A percentile compares a stretch with the other conserved stretches of the same genome.
These are phyloP conservation scores for Oscheius myriophilus DNA, from an alignment of 2,888 invertebrate species.

Conservation along the genomic window DNA sequence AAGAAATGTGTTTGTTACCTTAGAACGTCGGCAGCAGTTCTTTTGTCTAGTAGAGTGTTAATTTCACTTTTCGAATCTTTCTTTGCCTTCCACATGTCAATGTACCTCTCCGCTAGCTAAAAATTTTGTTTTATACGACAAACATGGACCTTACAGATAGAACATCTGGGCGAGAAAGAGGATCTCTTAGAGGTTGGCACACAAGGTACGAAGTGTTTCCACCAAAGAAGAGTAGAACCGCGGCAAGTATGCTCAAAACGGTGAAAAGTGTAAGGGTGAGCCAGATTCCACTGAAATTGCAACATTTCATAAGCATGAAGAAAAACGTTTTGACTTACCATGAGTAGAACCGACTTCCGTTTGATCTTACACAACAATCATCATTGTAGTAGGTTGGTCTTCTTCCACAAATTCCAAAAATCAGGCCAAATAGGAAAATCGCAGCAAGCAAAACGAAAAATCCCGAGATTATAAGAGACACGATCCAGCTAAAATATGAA, in stretches of 20 bases:
- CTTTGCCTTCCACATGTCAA: slow-evolving; percentile 50
- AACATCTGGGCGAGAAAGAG: slow-evolving; percentile 59
- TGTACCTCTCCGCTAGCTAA: slow-evolving; percentile 63
- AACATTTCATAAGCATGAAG: neutral
- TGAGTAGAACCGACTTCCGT: slow-evolving; percentile 72
- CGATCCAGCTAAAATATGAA: slow-evolving; percentile 71
- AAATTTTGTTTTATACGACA: slow-evolving; percentile 13
- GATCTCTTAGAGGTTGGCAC: slow-evolving; percentile 65
- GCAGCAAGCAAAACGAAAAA: slow-evolving; percentile 71
- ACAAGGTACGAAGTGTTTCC: slow-evolving; percentile 62
- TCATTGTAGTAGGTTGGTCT: slow-evolving; percentile 72
- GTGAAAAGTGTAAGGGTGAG: slow-evolving; percentile 56
- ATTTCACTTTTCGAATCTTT: slow-evolving; percentile 37
- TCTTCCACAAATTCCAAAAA: slow-evolving; percentile 73
- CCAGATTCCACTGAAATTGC: slow-evolving; percentile 61
- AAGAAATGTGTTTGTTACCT: neutral
- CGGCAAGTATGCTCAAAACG: slow-evolving; percentile 55
- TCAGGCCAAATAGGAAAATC: slow-evolving; percentile 72
- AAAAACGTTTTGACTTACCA: slow-evolving; percentile 68
- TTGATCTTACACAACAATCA: slow-evolving; percentile 72
- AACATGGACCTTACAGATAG: slow-evolving; percentile 49
- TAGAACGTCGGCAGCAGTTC: slow-evolving; percentile 51
- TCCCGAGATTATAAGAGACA: slow-evolving; percentile 71
- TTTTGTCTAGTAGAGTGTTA: slow-evolving; percentile 40
- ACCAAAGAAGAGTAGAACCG: slow-evolving; percentile 57